phyloP scores from a whole-genome alignment of 1,140 invertebrate genomes.

The Saccostrea echinata region DNA sequence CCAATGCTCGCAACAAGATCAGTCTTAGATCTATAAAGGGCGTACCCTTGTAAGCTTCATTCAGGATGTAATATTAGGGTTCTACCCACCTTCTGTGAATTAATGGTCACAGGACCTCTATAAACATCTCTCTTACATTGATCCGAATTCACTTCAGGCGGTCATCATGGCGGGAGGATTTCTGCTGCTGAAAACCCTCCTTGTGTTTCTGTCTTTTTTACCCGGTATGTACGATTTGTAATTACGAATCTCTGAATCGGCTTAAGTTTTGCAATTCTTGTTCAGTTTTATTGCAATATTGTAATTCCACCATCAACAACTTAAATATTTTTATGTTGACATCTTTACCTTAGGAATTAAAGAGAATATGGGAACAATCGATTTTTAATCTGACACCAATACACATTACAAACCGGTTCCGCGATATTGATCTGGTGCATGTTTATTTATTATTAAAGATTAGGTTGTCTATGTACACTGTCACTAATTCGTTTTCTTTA shows the following conservation, averaged over 20 bases:
- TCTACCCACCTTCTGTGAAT: background rate
- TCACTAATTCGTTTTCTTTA: background rate
- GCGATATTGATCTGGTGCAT: background rate
- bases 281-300: background rate
- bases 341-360: background rate
- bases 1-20: background rate
- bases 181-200: background rate
- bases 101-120: background rate
- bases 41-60: background rate
- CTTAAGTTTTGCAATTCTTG: background rate
- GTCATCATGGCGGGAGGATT: background rate
- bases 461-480: background rate
- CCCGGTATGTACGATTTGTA: background rate
- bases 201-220: background rate
- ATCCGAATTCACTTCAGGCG: background rate
- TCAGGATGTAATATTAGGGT: background rate
- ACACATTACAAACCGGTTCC: conserved; percentile 16
- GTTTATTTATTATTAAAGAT: conserved; percentile 13
- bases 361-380: background rate
- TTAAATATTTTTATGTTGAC: background rate
- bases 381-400: conserved; percentile 9
- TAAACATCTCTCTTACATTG: background rate
- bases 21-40: background rate
- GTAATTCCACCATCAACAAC: background rate
- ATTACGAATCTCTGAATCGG: background rate